phyloP scores from a whole-genome alignment of 2,113 vertebrate species.

The Dicaeum eximium region DNA sequence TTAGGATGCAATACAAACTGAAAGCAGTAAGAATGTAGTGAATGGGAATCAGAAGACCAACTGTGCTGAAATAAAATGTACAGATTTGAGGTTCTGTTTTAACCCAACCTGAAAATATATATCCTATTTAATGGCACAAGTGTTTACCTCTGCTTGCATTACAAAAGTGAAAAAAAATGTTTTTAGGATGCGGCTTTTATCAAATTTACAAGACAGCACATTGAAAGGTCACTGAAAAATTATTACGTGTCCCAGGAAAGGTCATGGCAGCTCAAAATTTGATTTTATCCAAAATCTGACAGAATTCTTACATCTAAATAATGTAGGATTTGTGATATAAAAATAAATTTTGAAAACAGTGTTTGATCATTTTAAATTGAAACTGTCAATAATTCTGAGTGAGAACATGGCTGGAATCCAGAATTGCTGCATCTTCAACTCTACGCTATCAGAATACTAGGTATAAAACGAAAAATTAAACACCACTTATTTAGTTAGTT shows the following conservation, averaged over 20 bases:
- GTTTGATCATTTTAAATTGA: not conserved
- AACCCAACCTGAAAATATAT: not conserved
- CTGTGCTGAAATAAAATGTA: not conserved
- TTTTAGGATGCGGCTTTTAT: not conserved
- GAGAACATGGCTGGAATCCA: not conserved
- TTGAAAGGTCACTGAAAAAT: not conserved
- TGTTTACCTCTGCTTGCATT: not conserved
- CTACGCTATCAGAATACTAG: not conserved
- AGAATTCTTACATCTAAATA: not conserved
- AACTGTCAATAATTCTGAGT: not conserved
- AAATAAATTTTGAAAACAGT: not conserved
- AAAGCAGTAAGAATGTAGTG: not conserved
- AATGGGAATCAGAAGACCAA: not conserved
- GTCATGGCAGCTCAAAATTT: not conserved
- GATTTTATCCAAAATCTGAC: not conserved
- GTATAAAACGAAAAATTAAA: not conserved
- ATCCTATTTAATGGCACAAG: not conserved
- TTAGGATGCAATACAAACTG: not conserved
- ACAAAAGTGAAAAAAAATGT: not conserved
- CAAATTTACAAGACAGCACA: not conserved
- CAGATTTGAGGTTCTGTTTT: not conserved
- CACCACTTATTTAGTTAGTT: not conserved
- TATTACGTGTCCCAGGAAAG: not conserved
- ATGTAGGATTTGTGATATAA: not conserved
- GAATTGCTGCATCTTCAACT: not conserved